A percentile compares a stretch with the other conserved stretches of the same genome.
Conservation (phyloP, 2,888 invertebrate genomes). For the Agrenia bidenticulata region DNA sequence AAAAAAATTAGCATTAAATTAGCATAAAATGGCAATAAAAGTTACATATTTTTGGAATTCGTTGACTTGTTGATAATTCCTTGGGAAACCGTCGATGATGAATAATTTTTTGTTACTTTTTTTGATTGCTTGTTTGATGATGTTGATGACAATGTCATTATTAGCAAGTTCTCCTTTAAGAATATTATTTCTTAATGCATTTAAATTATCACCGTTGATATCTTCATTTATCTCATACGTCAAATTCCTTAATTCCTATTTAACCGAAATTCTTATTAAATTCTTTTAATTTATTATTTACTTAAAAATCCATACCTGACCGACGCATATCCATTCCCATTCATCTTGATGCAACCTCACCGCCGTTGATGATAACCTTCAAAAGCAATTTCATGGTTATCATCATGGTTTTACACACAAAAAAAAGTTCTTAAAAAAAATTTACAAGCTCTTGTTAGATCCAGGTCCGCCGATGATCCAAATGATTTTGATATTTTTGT, state of each 20-base stretch:
- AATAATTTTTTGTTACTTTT: slow-evolving; percentile 55
- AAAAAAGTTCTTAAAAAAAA: no score
- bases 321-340: slow-evolving; percentile 77
- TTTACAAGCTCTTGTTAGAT: slow-evolving; percentile 83
- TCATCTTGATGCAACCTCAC: slow-evolving; percentile 58
- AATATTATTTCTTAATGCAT: no score
- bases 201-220: slow-evolving; percentile 60
- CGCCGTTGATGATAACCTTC: slow-evolving; percentile 60
- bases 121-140: slow-evolving; percentile 21
- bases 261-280: no score
- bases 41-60: slow-evolving; percentile 62
- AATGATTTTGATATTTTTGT: not conserved
- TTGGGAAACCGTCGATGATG: slow-evolving; percentile 90
- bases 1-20: not conserved
- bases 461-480: slow-evolving; percentile 74
- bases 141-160: slow-evolving; percentile 46
- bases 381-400: no score
- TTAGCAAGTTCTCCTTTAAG: slow-evolving; percentile 79
- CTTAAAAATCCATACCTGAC: no score
- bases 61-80: slow-evolving; percentile 83
- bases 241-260: slow-evolving; percentile 65
- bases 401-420: no score
- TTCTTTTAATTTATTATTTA: no score
- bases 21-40: not conserved
- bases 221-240: slow-evolving; percentile 57